Conservation (phyloP, 2,113 vertebrate species). For the Poeciliopsis occidentalis region DNA sequence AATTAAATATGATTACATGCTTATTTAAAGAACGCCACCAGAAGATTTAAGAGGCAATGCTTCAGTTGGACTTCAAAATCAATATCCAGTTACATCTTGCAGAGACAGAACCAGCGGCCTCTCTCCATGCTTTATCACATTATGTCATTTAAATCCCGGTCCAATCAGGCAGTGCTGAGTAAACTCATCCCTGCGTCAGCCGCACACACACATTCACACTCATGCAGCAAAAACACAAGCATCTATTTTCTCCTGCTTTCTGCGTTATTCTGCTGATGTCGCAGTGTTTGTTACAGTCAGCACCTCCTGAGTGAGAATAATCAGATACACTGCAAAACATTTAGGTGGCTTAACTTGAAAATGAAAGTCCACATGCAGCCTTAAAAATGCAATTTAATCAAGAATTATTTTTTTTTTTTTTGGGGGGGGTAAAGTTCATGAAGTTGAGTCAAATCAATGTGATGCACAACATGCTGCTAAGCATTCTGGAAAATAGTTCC, state of each 20-base stretch:
- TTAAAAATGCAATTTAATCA: no score
- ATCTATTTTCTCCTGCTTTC: conserved; percentile 11
- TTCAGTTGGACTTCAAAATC: conserved; percentile 9
- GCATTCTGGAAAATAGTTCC: no score
- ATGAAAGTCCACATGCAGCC: no score
- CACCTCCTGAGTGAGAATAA: background rate
- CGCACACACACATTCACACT: conserved; percentile 44
- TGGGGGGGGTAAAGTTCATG: no score
- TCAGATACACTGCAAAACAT: background rate
- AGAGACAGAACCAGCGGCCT: conserved; percentile 14
- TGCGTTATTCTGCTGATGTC: conserved; percentile 35
- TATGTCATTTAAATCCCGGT: conserved; percentile 62
- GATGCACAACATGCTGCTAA: no score
- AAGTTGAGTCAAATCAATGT: no score
- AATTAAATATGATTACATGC: background rate
- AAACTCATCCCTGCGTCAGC: conserved; percentile 60
- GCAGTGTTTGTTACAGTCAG: background rate
- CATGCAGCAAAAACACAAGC: conserved; percentile 37
- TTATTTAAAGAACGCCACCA: background rate
- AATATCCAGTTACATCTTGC: conserved; percentile 6
- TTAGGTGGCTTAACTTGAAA: no score
- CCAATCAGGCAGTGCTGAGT: conserved; percentile 65
- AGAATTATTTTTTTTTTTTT: no score
- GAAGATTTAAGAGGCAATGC: background rate
- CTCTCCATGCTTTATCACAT: conserved; percentile 58